These are phyloP conservation scores for Tachyglossus aculeatus DNA, from an alignment of 2,797 vertebrate genomes.

Conservation along the genomic window DNA sequence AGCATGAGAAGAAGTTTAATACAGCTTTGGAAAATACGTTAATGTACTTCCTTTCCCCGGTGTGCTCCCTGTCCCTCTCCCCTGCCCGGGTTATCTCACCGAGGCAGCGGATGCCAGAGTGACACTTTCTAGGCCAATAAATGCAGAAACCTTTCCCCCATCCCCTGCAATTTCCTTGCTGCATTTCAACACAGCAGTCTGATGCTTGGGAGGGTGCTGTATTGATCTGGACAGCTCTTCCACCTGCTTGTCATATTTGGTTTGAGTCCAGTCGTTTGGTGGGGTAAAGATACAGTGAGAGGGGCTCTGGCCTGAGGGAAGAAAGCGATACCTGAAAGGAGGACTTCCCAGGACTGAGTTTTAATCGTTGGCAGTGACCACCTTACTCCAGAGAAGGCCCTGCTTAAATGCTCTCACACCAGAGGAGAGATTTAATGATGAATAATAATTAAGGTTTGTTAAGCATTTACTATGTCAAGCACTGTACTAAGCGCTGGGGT, in stretches of 20 bases:
- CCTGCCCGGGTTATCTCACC: constrained; percentile 32
- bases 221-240: constrained; percentile 1
- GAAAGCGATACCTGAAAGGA: too few species aligned
- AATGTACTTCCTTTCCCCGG: constrained; percentile 46
- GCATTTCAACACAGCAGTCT: background rate
- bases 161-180: constrained; percentile 28
- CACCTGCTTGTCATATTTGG: background rate
- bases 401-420: too few species aligned
- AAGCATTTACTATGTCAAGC: too few species aligned
- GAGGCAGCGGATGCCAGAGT: background rate
- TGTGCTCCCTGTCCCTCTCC: background rate
- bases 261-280: background rate
- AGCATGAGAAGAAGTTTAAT: constrained; percentile 34
- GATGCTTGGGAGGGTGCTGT: background rate
- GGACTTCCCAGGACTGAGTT: too few species aligned
- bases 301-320: too few species aligned
- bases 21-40: constrained; percentile 46
- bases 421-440: too few species aligned
- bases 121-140: constrained; percentile 1
- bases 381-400: too few species aligned
- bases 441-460: too few species aligned
- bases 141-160: background rate
- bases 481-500: too few species aligned
- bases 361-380: too few species aligned
- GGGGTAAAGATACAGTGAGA: background rate